Evolutionary conservation across 2,888 invertebrate genomes (phyloP), one percentile per base, ranked within the genome.

Genomic region (Scaptomyza caliginosa): DNA sequence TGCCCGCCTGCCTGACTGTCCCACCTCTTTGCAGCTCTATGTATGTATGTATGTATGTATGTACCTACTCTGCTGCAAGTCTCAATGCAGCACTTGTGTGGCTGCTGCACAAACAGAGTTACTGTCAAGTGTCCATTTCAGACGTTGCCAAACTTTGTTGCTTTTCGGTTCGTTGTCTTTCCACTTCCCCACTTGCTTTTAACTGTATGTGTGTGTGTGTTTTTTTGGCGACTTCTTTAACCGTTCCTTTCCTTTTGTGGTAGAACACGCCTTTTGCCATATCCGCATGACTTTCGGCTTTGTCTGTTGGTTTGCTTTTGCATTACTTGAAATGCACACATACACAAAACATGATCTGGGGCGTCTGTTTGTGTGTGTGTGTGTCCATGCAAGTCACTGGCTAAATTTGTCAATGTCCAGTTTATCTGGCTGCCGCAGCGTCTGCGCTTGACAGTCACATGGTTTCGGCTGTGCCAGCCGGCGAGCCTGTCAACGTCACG

Each of bases 41-140:
- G n/a, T n/a, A n/a, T n/a, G n/a, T n/a, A n/a, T n/a, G n/a, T n/a
- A n/a, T n/a, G n/a, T n/a, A 32, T 32, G 2, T 2, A 13, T 32
- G 30, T 6, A 13, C 13, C n/a, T 13, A 10, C 42, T 26, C 16
- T 39, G 43, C 49, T 34, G 34, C n/a, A 23, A 54, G 62, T 43
- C 74, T 67, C 36, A 39, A 28, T 74, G 70, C 65, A 70, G 64
- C 76, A 78, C 80, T 86, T 83, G 83, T 57, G 42, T 56, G 43
- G 68, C 59, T 77, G 67, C 72, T 81, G 64, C 82, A 74, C 70
- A 78, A 80, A 76, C 84, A 73, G 79, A 74, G 76, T 68, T 72
- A 76, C 86, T 83, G 83, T 83, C 83, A 83, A 83, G 88, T 79
- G 80, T 83, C 74, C 88, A 68, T 87, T 87, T 72, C 83, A 82